Evolutionary conservation across 2,888 invertebrate species (phyloP).

Genomic region (Icerya purchasi): DNA sequence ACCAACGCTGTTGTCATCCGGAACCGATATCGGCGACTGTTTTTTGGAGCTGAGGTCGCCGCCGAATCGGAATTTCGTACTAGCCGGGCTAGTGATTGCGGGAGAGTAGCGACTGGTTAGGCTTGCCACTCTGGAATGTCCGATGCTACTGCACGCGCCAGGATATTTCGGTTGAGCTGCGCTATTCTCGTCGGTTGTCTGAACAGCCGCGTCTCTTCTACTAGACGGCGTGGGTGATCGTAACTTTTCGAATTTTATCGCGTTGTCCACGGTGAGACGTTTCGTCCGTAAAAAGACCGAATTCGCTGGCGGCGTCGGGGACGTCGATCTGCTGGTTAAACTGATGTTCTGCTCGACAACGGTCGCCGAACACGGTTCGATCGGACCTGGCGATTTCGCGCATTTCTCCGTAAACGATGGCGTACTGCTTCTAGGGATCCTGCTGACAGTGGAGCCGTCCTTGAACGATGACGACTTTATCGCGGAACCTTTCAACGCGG

Average conservation of each 20-base stretch:
- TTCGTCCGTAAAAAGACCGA: slow-evolving; percentile 37
- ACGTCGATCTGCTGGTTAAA: slow-evolving; percentile 52
- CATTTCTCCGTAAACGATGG: no score
- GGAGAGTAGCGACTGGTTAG: no score
- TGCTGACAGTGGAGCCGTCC: not conserved
- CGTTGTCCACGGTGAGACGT: slow-evolving; percentile 44
- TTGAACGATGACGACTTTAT: not conserved
- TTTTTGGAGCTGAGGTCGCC: no score
- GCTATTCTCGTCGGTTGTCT: not conserved
- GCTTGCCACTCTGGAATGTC: no score
- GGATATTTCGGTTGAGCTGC: not conserved
- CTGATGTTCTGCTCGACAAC: slow-evolving; percentile 25
- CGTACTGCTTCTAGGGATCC: not conserved
- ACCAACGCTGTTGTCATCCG: no score
- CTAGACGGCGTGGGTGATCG: not conserved
- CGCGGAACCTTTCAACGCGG: not conserved
- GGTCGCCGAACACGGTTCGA: not conserved
- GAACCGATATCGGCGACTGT: no score
- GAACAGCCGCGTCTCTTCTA: not conserved
- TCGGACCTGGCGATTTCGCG: not conserved
- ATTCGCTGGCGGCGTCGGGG: slow-evolving; percentile 49
- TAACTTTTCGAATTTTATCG: slow-evolving; percentile 39
- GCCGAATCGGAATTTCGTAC: no score
- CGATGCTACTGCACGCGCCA: no score
- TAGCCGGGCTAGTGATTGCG: no score